Evolutionary conservation across 1,140 invertebrate genomes (phyloP).

Genomic region (Pseudobourletiella spinata): DNA sequence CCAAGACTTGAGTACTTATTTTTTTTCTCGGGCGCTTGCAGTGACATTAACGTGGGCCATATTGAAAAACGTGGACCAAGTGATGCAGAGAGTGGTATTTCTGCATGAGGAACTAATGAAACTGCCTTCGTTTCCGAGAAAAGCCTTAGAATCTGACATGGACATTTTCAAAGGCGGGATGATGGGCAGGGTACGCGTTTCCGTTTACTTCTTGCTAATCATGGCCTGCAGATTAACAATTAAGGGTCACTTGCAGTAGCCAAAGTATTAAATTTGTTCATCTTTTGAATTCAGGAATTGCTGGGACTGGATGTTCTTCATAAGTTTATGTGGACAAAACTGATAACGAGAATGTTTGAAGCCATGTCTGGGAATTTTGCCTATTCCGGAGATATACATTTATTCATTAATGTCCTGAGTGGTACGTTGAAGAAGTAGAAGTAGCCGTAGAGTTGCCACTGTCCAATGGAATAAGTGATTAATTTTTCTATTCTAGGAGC

Average conservation of each 20-base stretch:
- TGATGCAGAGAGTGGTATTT: slow-evolving; percentile 93
- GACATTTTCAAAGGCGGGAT: slow-evolving; percentile 83
- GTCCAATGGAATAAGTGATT: too few species aligned
- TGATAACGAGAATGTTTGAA: slow-evolving; percentile 95
- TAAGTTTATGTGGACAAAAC: slow-evolving; percentile 96
- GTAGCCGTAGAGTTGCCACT: too few species aligned
- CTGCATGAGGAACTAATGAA: slow-evolving; percentile 99
- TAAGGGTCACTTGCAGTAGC: too few species aligned
- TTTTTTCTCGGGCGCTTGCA: too few species aligned
- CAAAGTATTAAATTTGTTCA: not conserved
- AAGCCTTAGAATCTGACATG: slow-evolving; percentile 92
- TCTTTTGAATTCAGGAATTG: slow-evolving; percentile 54
- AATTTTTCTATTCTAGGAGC: too few species aligned
- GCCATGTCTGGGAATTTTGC: slow-evolving; percentile 98
- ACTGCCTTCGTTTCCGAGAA: slow-evolving; percentile 93
- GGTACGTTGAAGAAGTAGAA: too few species aligned
- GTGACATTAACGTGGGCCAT: slow-evolving; percentile 80
- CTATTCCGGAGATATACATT: slow-evolving; percentile 91
- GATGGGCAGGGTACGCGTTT: slow-evolving; percentile 62
- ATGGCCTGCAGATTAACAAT: too few species aligned
- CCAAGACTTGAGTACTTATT: not conserved
- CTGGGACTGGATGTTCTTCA: slow-evolving; percentile 91
- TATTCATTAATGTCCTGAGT: slow-evolving; percentile 96
- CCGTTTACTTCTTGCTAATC: too few species aligned
- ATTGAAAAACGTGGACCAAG: slow-evolving; percentile 55